A percentile compares a stretch with the other conserved stretches of the same genome.
These are phyloP conservation scores for Eledona agricola DNA, from an alignment of 2,888 invertebrate genomes.

Conservation along the genomic window DNA sequence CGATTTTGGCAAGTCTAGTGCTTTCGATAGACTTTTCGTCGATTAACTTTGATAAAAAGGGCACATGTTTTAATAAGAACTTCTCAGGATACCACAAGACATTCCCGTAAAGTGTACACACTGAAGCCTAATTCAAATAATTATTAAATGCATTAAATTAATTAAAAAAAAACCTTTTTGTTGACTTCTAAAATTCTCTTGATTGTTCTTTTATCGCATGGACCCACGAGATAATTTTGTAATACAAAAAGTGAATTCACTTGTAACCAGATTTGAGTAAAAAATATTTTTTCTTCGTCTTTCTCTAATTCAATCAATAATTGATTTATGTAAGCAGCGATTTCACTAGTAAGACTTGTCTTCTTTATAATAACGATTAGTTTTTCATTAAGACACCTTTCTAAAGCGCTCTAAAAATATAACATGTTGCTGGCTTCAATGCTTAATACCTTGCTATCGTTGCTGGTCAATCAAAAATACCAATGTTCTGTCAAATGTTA, in stretches of 20 bases:
- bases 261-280: slow-evolving; percentile 70
- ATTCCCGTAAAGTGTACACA: slow-evolving; percentile 81
- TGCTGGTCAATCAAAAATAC: too few species aligned
- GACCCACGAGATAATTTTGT: slow-evolving; percentile 77
- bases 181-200: slow-evolving; percentile 79
- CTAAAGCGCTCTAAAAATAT: slow-evolving; percentile 53
- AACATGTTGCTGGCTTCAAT: too few species aligned
- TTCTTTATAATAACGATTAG: slow-evolving; percentile 54
- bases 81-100: slow-evolving; percentile 86
- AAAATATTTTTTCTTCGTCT: slow-evolving; percentile 64
- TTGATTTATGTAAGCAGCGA: slow-evolving; percentile 72
- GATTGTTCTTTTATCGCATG: slow-evolving; percentile 78
- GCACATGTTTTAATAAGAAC: slow-evolving; percentile 75
- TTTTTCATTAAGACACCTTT: slow-evolving; percentile 56
- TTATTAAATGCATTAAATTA: not conserved
- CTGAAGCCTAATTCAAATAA: slow-evolving; percentile 69
- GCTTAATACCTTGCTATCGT: too few species aligned
- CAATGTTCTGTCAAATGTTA: too few species aligned
- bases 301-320: slow-evolving; percentile 71
- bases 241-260: slow-evolving; percentile 75
- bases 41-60: slow-evolving; percentile 67
- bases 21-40: slow-evolving; percentile 61
- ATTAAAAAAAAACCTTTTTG: slow-evolving; percentile 68
- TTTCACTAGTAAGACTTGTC: slow-evolving; percentile 66
- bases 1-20: slow-evolving; percentile 67